A percentile compares a stretch with the other conserved stretches of the same genome.
Evolutionary conservation across 92 coral and sea anemone genomes (phyloP).

Genomic region (Zoanthus sociatus): DNA sequence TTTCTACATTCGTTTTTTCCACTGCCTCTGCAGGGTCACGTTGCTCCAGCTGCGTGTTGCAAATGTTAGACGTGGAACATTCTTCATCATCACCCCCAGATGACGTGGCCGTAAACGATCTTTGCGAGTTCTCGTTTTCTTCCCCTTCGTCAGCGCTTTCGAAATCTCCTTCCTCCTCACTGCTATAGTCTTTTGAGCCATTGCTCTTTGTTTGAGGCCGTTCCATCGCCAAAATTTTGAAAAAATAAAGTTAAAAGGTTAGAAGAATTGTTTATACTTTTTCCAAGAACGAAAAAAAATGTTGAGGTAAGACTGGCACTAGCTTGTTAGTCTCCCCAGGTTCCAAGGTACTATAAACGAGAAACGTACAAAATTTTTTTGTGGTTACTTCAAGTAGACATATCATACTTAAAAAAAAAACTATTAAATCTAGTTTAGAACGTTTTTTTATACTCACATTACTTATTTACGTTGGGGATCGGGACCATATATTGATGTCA

Average conservation of each 20-base stretch:
- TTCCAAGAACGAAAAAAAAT: not conserved
- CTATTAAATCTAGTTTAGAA: too few relatives aligned
- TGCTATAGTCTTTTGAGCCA: slow-evolving; percentile 68
- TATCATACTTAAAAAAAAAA: too few relatives aligned
- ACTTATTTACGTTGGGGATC: too few relatives aligned
- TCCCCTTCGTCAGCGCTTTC: slow-evolving; percentile 99
- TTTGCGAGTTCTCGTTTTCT: slow-evolving; percentile 47
- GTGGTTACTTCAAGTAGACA: too few relatives aligned
- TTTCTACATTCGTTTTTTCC: not conserved
- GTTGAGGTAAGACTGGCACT: slow-evolving; percentile 41
- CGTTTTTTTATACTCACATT: too few relatives aligned
- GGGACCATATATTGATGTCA: too few relatives aligned
- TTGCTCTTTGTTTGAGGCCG: slow-evolving; percentile 22
- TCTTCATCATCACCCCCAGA: slow-evolving; percentile 62
- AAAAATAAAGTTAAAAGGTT: too few relatives aligned
- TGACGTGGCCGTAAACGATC: slow-evolving; percentile 88
- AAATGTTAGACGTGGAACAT: slow-evolving; percentile 74
- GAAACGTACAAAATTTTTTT: too few relatives aligned
- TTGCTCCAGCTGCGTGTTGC: slow-evolving; percentile 50
- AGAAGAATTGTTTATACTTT: not conserved
- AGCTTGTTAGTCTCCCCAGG: not conserved
- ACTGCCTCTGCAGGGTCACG: slow-evolving; percentile 1
- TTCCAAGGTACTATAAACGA: too few relatives aligned
- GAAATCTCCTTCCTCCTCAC: slow-evolving; percentile 95
- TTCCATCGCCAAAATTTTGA: slow-evolving; percentile 14